Conservation (phyloP, 2,888 invertebrate species). For the Eustalomyia histrio region DNA sequence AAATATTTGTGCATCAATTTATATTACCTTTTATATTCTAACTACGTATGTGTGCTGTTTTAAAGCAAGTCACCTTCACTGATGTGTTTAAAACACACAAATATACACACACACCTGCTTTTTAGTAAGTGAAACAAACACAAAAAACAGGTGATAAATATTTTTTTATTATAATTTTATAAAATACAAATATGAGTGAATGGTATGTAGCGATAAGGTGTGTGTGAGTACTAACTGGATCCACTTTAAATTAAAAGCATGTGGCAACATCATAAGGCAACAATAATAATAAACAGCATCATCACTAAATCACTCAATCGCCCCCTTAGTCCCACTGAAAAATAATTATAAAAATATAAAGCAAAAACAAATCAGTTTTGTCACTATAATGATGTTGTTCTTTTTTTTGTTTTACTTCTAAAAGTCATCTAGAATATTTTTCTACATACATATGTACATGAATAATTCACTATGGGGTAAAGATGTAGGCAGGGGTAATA, state of each 20-base stretch:
- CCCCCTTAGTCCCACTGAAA: conserved; percentile 1
- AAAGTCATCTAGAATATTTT: not conserved
- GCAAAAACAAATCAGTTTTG: conserved; percentile 15
- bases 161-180: conserved; percentile 17
- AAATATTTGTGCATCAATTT: conserved; percentile 36
- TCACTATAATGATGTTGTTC: conserved; percentile 16
- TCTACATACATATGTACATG: not conserved
- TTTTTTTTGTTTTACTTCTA: not conserved
- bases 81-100: conserved; percentile 30
- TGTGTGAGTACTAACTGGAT: not conserved
- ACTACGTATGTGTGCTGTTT: not conserved
- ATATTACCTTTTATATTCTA: not conserved
- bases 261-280: not conserved
- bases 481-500: no score
- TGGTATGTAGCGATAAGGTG: not conserved
- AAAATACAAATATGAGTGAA: not conserved
- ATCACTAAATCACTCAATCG: not conserved
- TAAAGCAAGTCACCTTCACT: conserved; percentile 42
- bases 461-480: not conserved
- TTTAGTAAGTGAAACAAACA: not conserved
- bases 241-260: conserved; percentile 17
- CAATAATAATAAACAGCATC: not conserved
- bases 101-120: conserved; percentile 25
- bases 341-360: not conserved
- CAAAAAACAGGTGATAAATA: conserved; percentile 33